Evolutionary conservation across 2,888 invertebrate genomes (phyloP), one percentile per base, ranked within the genome.

Genomic region (Aphodius sticticus): DNA sequence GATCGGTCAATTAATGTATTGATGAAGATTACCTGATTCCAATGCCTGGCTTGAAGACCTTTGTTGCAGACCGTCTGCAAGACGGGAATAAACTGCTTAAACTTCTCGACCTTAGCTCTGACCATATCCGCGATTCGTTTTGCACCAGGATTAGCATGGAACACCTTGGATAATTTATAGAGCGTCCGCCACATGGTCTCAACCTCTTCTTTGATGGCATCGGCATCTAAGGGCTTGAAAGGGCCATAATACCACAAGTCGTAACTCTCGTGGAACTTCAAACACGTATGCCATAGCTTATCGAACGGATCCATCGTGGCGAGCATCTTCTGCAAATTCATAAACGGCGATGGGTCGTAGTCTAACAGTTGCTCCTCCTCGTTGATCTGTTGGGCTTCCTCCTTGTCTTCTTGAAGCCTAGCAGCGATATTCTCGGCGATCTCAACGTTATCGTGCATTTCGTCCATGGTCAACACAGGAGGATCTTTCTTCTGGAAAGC

Each of bases 31-130:
- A 26, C 26, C 26, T 89, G 88, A 80, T 92, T 92, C 99, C 99
- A 99, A 89, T 99, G 99, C 0, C 99, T 93, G 38, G 93, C 91
- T 80, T 96, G 94, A 87, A 99, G 79, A 6, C 87, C 93, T 89
- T 91, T 91, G 86, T 97, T 97, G 86, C 98, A 98, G 83, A 99
- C 95, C 0, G 96, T 95, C 84, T 95, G 94, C 53, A 99, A 91
- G 7, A 98, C 93, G 0, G 99, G 98, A 81, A 99, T 89, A 87
- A 95, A 93, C 77, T 95, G 94, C 86, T 94, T 93, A 90, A 99
- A 99, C 89, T 97, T 97, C 86, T 98, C 98, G 15, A 99, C 95
- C 90, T 97, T 97, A 16, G 93, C 93, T 70, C 95, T 92, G 77
- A 96, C 94, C 91, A 95, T 95, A 86, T 97, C 97, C 0, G 96